A percentile compares a stretch with the other conserved stretches of the same genome.
Evolutionary conservation across 2,888 invertebrate genomes (phyloP).

Genomic region (Clistopyga incitator): DNA sequence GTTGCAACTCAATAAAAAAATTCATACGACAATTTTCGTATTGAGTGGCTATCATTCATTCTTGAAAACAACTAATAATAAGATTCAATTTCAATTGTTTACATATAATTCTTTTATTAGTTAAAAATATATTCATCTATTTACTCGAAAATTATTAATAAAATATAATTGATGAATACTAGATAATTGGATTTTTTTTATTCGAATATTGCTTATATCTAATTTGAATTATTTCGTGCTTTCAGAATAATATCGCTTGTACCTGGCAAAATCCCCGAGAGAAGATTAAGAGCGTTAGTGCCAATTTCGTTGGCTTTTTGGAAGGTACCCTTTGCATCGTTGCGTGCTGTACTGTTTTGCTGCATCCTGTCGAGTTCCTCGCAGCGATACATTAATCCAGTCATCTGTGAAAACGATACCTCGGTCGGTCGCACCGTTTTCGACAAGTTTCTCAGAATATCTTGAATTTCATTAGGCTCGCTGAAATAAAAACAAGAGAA

Average conservation of each 20-base stretch:
- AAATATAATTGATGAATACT: no score
- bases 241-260: conserved; percentile 35
- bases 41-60: not conserved
- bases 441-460: conserved; percentile 88
- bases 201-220: not conserved
- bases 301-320: conserved; percentile 83
- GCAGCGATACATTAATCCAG: conserved; percentile 92
- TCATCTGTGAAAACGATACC: conserved; percentile 91
- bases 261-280: conserved; percentile 94
- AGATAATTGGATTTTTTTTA: no score
- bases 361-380: conserved; percentile 87
- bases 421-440: conserved; percentile 87
- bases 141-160: no score
- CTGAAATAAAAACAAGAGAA: conserved; percentile 85
- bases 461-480: conserved; percentile 89
- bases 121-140: no score
- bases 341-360: conserved; percentile 52
- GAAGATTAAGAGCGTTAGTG: conserved; percentile 89
- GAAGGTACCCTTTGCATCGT: conserved; percentile 60
- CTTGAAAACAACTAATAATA: not conserved
- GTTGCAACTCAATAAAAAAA: not conserved
- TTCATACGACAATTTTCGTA: not conserved
- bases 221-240: not conserved
- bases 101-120: no score
- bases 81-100: no score